Base-by-base conservation (phyloP, 2,888 invertebrate species). In the Netelia melanura region DNA sequence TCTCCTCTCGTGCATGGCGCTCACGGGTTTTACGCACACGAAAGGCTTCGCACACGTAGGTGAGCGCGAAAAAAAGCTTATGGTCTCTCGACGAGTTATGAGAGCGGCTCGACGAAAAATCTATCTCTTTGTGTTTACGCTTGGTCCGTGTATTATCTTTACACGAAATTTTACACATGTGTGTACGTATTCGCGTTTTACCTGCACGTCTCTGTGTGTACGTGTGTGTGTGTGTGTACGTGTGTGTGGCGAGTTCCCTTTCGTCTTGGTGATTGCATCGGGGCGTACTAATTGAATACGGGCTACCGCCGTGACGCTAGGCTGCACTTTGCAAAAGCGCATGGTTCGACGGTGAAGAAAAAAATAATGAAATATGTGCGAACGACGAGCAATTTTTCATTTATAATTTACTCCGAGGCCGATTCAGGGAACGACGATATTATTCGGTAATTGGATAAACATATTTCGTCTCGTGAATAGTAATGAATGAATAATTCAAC, bases 261-360 rank as follows among this genome's bases (percentile, higher is more conserved):
- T 89, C 83, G 86, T 86, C 82, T 80, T 68, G 79, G 76, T 85
- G 90, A 91, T 91, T 89, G 87, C 87, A 89, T 90, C 88, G 87
- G 87, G 86, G 89, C 85, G 88, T 87, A 89, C 91, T 92, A 92
- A 92, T 92, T 91, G 91, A 92, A 92, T 90, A 88, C 88, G 81
- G 85, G 87, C 85, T 78, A 78, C 70, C 44, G 81, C 86, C 74
- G 82, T 85, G 78, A 86, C 85, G 78, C 76, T 84, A 81, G 81
- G 71, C 65, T 64, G 75, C 83, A 68, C 68, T 70, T 68, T 54
- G 68, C 25, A 52, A 62, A 54, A 82, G 43, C 14, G 62, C 75
- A 81, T 48, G 72, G 30, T 30, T 64, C 52, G 52, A 44, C 10
- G 48, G 21, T 8, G 65, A 44, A 72, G 72, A 72, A 71, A 79